Evolutionary conservation across 2,888 invertebrate genomes (phyloP), one percentile per base, ranked within the genome.

Genomic region (Dicycla oo): DNA sequence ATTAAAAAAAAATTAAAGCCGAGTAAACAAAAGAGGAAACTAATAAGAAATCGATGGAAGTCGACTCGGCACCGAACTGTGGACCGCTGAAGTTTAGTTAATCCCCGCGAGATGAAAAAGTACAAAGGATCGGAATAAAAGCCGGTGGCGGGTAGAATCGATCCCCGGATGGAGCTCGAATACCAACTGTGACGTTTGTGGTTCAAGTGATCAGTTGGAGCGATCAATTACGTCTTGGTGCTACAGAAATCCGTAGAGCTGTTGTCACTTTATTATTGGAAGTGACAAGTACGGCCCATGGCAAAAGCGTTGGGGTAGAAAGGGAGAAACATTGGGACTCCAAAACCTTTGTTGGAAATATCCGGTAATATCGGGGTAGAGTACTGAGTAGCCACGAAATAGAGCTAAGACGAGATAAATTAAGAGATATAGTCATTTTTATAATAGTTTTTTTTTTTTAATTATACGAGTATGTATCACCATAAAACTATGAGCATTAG

Each of bases 81-180:
- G 79, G 87, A 89, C 90, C 88, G 89, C 87, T 85, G 88, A 91
- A 93, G 90, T 93, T 92, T 89, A 89, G 91, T 91, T 94, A 94
- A 94, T 94, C 93, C 94, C 91, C 91, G 88, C 88, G 92, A 94
- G 93, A 94, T 94, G 94, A 94, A 94, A 94, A 93, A 93, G 92
- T 93, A 93, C 92, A 93, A 93, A 92, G 92, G 91, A 88, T 90
- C 86, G 75, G 91, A 89, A 91, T 91, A 91, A 91, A 91, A 91
- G 91, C 87, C 87, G 90, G 88, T 89, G 88, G 87, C 87, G 88
- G 89, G 79, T 88, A 88, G 88, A 91, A 93, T 93, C 93, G 93
- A 93, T 93, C 91, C 85, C 84, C 81, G 88, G 90, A 87, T 89
- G 89, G 87, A 89, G 88, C 91, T 90, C 90, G 90, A 89, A 90